Evolutionary conservation across 2,113 vertebrate species (phyloP), one percentile per base, ranked within the genome.

Genomic region (Rana temporaria): DNA sequence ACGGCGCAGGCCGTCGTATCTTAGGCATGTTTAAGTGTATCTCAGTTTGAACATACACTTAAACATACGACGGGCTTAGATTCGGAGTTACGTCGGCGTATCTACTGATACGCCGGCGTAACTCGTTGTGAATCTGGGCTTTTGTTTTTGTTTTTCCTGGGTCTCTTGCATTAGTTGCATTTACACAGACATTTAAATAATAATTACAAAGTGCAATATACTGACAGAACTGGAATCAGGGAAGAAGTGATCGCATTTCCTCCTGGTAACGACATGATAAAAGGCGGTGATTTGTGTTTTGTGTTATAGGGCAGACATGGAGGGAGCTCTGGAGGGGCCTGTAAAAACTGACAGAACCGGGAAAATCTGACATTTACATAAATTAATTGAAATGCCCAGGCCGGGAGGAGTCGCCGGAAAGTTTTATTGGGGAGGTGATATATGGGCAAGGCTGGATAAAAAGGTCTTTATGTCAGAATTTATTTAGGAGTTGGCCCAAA

Each of bases 341-440:
- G 32, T 79, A 68, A 79, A 79, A 79, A 79, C 30, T 69, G 53
- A 79, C 53, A 22, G 52, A 24, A 18, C 22, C 6, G 48, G 16
- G 63, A 79, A 57, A 79, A 79, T 68, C 18, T 79, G 77, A 79
- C 65, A 68, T 79, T 66, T 79, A 79, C 30, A 68, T 79, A 53
- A 79, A 79, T 79, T 67, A 67, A 68, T 70, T 80, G 65, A 80
- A 80, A 80, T 60, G 66, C 42, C 66, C 34, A n/a, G 24, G 32
- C 32, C 18, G 48, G 22, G 20, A 70, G 17, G 15, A n/a, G 55
- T 20, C 62, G 55, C 34, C 14, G 16, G 53, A 48, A 7, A 19
- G 15, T 62, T 80, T 80, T 70, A 80, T 70, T 26, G 55, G 53
- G 19, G 12, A 1, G 30, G 15, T 69, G 78, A 70, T 60, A 48